A percentile compares a stretch with the other conserved stretches of the same genome.
These are phyloP conservation scores for Platycheirus rosarum DNA, from an alignment of 2,888 invertebrate genomes.

Conservation along the genomic window DNA sequence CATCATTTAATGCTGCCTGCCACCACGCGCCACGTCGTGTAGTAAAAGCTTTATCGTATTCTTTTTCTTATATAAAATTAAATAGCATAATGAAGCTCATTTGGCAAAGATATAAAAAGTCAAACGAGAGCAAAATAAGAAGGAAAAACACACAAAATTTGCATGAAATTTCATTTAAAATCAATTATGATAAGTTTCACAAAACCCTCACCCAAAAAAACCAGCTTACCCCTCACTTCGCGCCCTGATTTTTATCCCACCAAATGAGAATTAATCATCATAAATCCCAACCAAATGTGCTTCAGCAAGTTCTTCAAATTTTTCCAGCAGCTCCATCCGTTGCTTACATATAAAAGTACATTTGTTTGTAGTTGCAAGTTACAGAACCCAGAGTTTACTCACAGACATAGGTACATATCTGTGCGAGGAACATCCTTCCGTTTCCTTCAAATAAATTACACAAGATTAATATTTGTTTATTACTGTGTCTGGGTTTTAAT, in stretches of 20 bases:
- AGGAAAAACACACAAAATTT: conserved; percentile 36
- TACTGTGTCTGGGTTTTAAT: conserved; percentile 37
- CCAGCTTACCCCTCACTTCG: background rate
- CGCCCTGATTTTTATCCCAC: conserved; percentile 12
- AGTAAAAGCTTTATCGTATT: conserved; percentile 40
- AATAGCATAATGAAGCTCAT: conserved; percentile 39
- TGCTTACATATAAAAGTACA: no score
- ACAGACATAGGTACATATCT: conserved; percentile 33
- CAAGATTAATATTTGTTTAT: conserved; percentile 74
- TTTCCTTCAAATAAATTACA: conserved; percentile 69
- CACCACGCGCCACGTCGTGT: no score
- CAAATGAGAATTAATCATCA: conserved; percentile 70
- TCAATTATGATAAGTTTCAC: conserved; percentile 53
- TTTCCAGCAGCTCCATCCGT: conserved; percentile 49
- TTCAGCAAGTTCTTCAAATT: conserved; percentile 63
- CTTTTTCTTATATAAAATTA: conserved; percentile 24
- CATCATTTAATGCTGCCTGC: conserved; percentile 16
- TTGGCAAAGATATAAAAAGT: conserved; percentile 28
- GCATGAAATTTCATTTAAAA: conserved; percentile 67
- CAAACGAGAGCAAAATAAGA: conserved; percentile 18
- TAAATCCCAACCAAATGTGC: conserved; percentile 71
- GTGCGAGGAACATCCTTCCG: conserved; percentile 56
- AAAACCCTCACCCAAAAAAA: background rate
- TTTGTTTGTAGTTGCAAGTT: conserved; percentile 12
- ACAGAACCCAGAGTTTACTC: background rate